Evolutionary conservation across 2,797 vertebrate genomes (phyloP).

Genomic region (Lutjanus argentimaculatus): DNA sequence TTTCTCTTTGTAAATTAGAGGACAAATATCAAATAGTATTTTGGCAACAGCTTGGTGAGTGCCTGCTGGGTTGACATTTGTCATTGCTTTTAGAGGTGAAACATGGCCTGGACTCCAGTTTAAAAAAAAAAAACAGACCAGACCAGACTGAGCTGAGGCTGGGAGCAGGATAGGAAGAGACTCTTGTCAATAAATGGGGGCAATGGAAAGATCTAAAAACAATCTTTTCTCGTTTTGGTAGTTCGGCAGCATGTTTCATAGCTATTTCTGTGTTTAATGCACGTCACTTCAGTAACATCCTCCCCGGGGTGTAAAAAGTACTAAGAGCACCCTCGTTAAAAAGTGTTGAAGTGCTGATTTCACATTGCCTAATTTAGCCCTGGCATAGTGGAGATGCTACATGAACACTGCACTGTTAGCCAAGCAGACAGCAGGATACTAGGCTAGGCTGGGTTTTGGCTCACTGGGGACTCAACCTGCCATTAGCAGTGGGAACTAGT

Average conservation of each 20-base stretch:
- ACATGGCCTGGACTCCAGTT: conserved; percentile 17
- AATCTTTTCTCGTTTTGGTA: conserved; percentile 40
- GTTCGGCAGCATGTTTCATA: conserved; percentile 38
- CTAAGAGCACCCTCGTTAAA: conserved; percentile 63
- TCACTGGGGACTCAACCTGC: conserved; percentile 73
- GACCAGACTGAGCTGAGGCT: conserved; percentile 12
- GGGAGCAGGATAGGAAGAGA: conserved; percentile 18
- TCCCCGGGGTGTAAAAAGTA: conserved; percentile 54
- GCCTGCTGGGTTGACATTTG: conserved; percentile 51
- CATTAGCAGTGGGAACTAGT: conserved; percentile 70
- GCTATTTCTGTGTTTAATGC: conserved; percentile 61
- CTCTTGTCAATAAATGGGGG: conserved; percentile 31
- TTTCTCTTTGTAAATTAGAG: conserved; percentile 36
- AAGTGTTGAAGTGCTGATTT: conserved; percentile 74
- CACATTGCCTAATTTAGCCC: conserved; percentile 73
- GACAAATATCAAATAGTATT: conserved; percentile 47
- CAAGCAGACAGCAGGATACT: conserved; percentile 72
- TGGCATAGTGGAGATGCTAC: conserved; percentile 70
- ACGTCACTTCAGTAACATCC: conserved; percentile 54
- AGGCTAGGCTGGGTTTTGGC: conserved; percentile 68
- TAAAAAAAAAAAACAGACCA: conserved; percentile 9
- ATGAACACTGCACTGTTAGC: conserved; percentile 75
- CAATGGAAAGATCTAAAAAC: conserved; percentile 30
- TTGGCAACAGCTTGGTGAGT: conserved; percentile 46
- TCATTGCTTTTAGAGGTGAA: conserved; percentile 54